Evolutionary conservation across 2,113 vertebrate species (phyloP), one percentile per base, ranked within the genome.

Genomic region (Perca flavescens): DNA sequence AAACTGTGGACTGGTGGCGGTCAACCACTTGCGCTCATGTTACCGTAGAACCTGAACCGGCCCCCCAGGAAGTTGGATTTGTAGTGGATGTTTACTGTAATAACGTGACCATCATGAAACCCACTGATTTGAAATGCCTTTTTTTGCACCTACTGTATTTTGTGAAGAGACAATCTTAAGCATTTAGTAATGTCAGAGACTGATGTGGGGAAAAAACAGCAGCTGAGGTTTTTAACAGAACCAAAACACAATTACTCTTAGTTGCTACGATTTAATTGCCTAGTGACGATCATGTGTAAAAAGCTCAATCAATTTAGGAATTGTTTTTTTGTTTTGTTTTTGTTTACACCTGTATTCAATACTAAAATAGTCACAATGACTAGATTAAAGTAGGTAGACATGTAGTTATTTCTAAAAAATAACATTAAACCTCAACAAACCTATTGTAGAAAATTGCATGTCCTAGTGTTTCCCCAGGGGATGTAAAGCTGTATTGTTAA

Each of bases 401-500:
- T 28, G 15, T 58, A 17, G 14, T 22, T 10, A 22, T 61, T 22
- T 4, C 3, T 60, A 10, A 31, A 28, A 60, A 60, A 47, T 54
- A 66, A 9, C 19, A 2, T 40, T 15, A 53, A 3, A 50, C 15
- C 2, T 4, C 19, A 13, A n/a, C 19, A 63, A 65, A 31, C 19
- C 43, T 53, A 47, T 36, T 71, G 53, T 54, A 14, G 17, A 31
- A 50, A 70, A 2, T 9, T 63, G 0, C 15, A 63, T 47, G 34
- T 80, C 46, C 47, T n/a, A 4, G 5, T 12, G 8, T 64, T 71
- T 87, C 82, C 80, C 83, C 85, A 79, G 28, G 63, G 61, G 25
- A 66, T 56, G 15, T 52, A 31, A 43, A 57, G 6, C 49, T 11
- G n/a, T 15, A 82, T 86, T 90, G 84, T 89, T 87, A 73, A 65